These are phyloP conservation scores for Vollenhovia emeryi DNA, from an alignment of 1,140 invertebrate species.

Conservation along the genomic window DNA sequence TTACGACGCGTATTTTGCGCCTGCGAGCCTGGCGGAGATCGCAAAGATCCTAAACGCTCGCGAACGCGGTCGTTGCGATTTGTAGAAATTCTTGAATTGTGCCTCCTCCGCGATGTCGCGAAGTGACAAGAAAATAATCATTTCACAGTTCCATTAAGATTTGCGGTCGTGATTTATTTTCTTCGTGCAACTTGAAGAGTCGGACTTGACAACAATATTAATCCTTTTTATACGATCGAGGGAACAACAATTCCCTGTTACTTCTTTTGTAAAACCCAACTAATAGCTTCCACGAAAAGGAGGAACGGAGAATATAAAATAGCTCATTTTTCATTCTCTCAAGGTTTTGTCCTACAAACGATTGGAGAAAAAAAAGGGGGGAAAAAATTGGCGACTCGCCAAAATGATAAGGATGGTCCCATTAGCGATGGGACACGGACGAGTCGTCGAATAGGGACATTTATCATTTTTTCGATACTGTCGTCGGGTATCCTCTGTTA, in stretches of 20 bases:
- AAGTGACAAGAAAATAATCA: neutral
- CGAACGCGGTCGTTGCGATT: neutral
- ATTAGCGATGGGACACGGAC: conserved; percentile 60
- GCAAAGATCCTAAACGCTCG: neutral
- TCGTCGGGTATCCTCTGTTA: conserved; percentile 14
- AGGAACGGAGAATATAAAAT: conserved; percentile 28
- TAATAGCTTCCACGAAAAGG: conserved; percentile 34
- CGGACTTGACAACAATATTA: neutral
- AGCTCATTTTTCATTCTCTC: conserved; percentile 33
- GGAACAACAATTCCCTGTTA: neutral
- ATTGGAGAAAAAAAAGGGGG: neutral
- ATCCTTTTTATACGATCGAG: neutral
- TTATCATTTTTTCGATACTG: conserved; percentile 56
- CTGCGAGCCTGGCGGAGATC: neutral
- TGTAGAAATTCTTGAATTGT: neutral
- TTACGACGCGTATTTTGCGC: conserved; percentile 30
- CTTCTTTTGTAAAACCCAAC: neutral
- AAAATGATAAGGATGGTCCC: conserved; percentile 57
- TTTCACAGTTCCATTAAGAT: neutral
- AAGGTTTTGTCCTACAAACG: neutral
- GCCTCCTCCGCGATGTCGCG: neutral
- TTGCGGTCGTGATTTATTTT: neutral
- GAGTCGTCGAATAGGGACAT: conserved; percentile 30
- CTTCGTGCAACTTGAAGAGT: neutral
- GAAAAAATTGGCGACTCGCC: conserved; percentile 11